Evolutionary conservation across 1,140 invertebrate species (phyloP), one percentile per base, ranked within the genome.

Genomic region (Rhagoletis pomonella): DNA sequence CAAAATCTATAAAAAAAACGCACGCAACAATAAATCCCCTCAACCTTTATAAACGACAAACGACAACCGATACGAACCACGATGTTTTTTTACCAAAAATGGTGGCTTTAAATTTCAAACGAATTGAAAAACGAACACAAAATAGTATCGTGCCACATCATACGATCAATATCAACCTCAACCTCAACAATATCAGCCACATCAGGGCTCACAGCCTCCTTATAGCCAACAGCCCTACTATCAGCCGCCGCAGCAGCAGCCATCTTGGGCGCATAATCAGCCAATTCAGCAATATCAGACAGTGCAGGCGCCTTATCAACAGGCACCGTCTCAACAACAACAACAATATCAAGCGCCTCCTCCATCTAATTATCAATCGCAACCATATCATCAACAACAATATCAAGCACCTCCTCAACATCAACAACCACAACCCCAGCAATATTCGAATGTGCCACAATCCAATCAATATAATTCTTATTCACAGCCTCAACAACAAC

Each of bases 391-490:
- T 58, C 88, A 86, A 87, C 87, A 86, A 86, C 42, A 67, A 73
- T 62, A 87, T 47, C 88, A 81, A 87, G 19, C 55, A n/a, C 67
- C 29, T 67, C 84, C 39, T 69, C 67, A 64, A 73, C 39, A 88
- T 62, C 77, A 85, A 73, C 91, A 92, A 92, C 88, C 90, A 42
- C 91, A 89, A 90, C 90, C 85, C 64, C 85, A 87, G 59, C 84
- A 88, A 86, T 87, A 87, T 88, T 84, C 87, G 60, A 64, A 19
- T 86, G 59, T 87, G 47, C 65, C 69, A 77, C 87, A 87, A 87
- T 58, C 81, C 29, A 86, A 87, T 84, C 88, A 88, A 87, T 85
- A 92, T 88, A 92, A 92, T 92, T 92, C 91, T 92, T 91, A 91
- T 92, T 90, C 91, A 90, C 91, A 92, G 91, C 90, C 90, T 55